These are phyloP conservation scores for Prochilodus magdalenae DNA, from an alignment of 2,113 vertebrate genomes.

Conservation along the genomic window DNA sequence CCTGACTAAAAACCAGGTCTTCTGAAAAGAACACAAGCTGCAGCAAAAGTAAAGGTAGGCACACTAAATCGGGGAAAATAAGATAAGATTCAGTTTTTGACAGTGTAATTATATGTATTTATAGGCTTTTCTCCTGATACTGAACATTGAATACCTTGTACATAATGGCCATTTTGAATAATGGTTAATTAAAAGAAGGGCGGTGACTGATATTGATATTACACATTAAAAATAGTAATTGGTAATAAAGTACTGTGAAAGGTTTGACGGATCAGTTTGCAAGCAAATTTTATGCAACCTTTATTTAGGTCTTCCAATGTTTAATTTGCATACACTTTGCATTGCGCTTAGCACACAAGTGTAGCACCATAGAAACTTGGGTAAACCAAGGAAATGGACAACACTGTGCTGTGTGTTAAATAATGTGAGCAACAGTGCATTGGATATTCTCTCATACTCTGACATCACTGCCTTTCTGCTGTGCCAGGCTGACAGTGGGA, in stretches of 20 bases:
- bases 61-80: too few species aligned
- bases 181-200: too few species aligned
- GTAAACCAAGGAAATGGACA: neutral
- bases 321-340: slow-evolving; percentile 12
- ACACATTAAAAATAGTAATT: neutral
- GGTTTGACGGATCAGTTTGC: too few species aligned
- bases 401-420: slow-evolving; percentile 31
- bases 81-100: too few species aligned
- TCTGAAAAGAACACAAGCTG: too few species aligned
- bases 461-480: slow-evolving; percentile 33
- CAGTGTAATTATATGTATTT: too few species aligned
- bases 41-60: too few species aligned
- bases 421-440: neutral
- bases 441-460: slow-evolving; percentile 23
- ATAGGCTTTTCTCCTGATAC: too few species aligned
- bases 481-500: slow-evolving; percentile 41
- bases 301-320: neutral
- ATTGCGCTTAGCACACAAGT: neutral
- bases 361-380: neutral
- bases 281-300: neutral
- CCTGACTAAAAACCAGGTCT: too few species aligned
- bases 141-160: too few species aligned
- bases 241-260: neutral
- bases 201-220: too few species aligned
- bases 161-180: too few species aligned